phyloP scores from a whole-genome alignment of 2,113 vertebrate genomes.

The Pseudopodoces humilis region DNA sequence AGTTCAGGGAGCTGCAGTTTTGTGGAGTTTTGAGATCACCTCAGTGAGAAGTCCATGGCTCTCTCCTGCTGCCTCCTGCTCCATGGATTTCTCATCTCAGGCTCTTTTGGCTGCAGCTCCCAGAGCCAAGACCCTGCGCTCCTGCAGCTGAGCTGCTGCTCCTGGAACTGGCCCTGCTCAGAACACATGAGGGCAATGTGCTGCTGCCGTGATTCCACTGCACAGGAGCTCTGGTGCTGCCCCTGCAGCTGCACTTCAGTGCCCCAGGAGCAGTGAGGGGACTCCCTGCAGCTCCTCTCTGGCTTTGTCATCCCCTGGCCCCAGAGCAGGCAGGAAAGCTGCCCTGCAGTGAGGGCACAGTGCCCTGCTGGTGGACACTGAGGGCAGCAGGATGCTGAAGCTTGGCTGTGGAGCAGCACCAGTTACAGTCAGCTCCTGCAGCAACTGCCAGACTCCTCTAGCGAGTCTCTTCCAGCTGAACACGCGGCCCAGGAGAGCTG shows the following conservation, averaged over 20 bases:
- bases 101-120: neutral
- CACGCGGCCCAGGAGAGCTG: neutral
- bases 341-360: neutral
- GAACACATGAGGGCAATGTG: neutral
- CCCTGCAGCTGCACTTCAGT: neutral
- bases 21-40: neutral
- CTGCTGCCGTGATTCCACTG: neutral
- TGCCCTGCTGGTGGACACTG: fast-evolving
- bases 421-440: neutral
- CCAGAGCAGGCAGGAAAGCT: neutral
- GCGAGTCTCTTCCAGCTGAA: neutral
- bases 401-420: neutral
- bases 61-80: neutral
- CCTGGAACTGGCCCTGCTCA: fast-evolving
- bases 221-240: neutral
- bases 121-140: neutral
- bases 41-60: too few relatives aligned
- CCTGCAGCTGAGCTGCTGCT: neutral
- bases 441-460: neutral
- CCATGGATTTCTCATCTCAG: neutral
- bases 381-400: neutral
- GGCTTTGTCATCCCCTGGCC: too few relatives aligned
- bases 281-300: neutral
- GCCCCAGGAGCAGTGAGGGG: neutral
- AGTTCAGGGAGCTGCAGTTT: neutral